Conservation (phyloP, 2,113 vertebrate species). For the Pyxicephalus adspersus region DNA sequence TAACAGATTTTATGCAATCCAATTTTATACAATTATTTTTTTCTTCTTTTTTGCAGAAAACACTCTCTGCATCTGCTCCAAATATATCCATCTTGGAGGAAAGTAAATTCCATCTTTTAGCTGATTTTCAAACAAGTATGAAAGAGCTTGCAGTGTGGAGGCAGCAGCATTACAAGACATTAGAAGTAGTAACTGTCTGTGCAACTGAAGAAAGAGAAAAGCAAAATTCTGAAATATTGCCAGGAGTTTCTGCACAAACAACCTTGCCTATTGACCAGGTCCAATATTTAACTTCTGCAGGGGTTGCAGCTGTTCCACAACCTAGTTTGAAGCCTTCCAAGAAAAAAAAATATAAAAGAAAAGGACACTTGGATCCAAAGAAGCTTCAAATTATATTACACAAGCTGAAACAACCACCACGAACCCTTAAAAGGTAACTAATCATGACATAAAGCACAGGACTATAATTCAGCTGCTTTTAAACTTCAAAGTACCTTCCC, state of each 20-base stretch:
- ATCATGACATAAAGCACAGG: neutral
- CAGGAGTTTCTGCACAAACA: fast-evolving
- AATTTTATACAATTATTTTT: conserved; percentile 52
- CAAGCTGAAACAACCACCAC: conserved; percentile 63
- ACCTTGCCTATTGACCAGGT: neutral
- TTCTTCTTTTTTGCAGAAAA: conserved; percentile 9
- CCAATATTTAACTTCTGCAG: conserved; percentile 24
- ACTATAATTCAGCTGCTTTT: neutral
- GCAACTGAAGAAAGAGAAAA: conserved; percentile 4
- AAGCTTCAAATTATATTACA: conserved; percentile 61
- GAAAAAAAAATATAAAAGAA: conserved; percentile 59
- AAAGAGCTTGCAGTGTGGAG: conserved; percentile 66
- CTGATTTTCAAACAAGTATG: conserved; percentile 67
- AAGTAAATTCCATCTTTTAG: conserved; percentile 49
- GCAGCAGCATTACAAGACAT: conserved; percentile 46
- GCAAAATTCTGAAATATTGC: neutral
- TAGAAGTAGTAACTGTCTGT: neutral
- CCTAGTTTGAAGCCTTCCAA: conserved; percentile 57
- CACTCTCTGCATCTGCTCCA: conserved; percentile 60
- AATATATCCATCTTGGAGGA: conserved; percentile 61
- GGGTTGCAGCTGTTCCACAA: conserved; percentile 58
- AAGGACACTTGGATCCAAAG: conserved; percentile 54
- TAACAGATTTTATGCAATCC: neutral
- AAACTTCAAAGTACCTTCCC: too few relatives aligned
- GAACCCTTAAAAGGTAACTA: conserved; percentile 65